Base-by-base conservation (phyloP, 2,888 invertebrate genomes). In the Drosophila putrida region DNA sequence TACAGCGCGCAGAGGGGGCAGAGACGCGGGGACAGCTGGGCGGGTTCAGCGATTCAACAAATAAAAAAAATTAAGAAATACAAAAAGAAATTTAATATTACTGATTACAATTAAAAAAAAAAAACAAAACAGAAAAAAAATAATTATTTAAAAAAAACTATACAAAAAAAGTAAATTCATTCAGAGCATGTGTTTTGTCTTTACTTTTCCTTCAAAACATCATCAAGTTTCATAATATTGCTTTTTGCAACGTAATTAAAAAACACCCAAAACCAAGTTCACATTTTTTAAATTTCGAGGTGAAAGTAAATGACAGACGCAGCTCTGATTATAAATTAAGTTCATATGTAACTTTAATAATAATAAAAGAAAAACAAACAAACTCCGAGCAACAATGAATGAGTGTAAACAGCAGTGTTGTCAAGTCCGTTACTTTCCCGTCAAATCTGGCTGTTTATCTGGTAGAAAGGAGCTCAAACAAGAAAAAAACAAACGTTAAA, bases 311-410 rank as follows among this genome's bases (percentile, higher is more conserved):
- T 20, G 8, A 20, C 78, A 66, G 72, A 54, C 67, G 43, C 78
- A 64, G 58, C 38, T 8, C 73, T 75, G 75, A 68, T 74, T 83
- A 83, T 86, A 82, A 82, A 82, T 82, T 83, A 83, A 83, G 83
- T 83, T 83, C 83, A 83, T 83, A 83, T 83, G 83, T 88, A 88
- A 83, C 83, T 83, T 83, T 83, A 83, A 83, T 86, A 88, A 86
- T 86, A 83, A 83, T 83, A 83, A 83, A 77, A 65, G 58, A 47
- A 73, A 80, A 72, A 71, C 67, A 57, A 68, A 43, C 65, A 62
- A 20, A 20, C 20, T 20, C 20, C 46, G 57, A 53, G 54, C 41
- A 53, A 35, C n/a, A 38, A 38, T 27, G 28, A 67, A 47, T 49
- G 68, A 47, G 50, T 60, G 75, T 74, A 54, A 75, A 74, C 64